These are phyloP conservation scores for Tryphoninae sp. DNA, from an alignment of 2,888 invertebrate genomes.

Conservation along the genomic window DNA sequence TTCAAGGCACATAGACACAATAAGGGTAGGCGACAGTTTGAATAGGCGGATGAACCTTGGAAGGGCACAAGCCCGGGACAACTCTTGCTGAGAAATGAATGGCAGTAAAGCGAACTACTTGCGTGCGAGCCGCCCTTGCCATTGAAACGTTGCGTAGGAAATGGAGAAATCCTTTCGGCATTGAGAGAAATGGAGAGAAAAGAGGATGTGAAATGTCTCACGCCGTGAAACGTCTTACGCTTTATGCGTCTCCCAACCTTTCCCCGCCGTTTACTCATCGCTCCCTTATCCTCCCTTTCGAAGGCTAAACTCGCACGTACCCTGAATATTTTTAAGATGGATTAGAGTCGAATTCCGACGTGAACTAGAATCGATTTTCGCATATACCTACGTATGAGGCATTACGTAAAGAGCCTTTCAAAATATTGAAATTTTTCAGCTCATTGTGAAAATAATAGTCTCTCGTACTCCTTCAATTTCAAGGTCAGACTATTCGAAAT, in stretches of 20 bases:
- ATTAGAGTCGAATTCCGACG: constrained; percentile 9
- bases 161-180: neutral
- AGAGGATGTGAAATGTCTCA: neutral
- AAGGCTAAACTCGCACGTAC: constrained; percentile 4
- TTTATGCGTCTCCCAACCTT: neutral
- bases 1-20: constrained; percentile 57
- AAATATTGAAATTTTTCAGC: no score
- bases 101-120: constrained; percentile 54
- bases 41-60: constrained; percentile 31
- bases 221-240: no score
- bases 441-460: no score
- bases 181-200: constrained; percentile 10
- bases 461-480: no score
- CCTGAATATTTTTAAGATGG: constrained; percentile 27
- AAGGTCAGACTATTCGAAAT: no score
- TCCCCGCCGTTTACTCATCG: neutral
- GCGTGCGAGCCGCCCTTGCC: constrained; percentile 28
- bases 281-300: neutral
- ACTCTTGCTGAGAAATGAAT: constrained; percentile 45
- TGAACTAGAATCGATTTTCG: neutral
- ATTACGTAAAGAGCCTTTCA: no score
- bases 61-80: constrained; percentile 24
- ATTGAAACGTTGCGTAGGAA: constrained; percentile 5
- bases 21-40: constrained; percentile 48
- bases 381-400: no score